Evolutionary conservation across 2,113 vertebrate species (phyloP).

Genomic region (Rhombomys opimus): DNA sequence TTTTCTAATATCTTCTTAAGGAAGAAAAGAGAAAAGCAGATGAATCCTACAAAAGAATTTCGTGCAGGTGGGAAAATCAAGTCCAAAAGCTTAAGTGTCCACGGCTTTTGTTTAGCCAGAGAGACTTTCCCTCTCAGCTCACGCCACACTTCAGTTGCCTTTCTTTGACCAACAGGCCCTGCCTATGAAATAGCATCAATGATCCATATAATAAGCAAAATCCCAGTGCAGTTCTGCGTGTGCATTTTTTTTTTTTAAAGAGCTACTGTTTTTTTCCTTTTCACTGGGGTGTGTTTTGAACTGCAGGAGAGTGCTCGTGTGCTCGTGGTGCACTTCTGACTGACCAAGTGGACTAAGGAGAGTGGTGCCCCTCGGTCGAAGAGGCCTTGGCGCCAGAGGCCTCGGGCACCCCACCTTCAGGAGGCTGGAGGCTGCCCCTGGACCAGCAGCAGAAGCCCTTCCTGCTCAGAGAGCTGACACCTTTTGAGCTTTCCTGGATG

Average conservation of each 20-base stretch:
- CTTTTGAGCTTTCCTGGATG: not conserved
- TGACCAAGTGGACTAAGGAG: not conserved
- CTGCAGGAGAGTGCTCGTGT: not conserved
- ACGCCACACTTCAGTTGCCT: not conserved
- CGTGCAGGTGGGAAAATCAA: not conserved
- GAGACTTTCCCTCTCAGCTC: not conserved
- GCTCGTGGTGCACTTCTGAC: not conserved
- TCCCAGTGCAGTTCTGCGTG: slow-evolving; percentile 1
- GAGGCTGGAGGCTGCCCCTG: not conserved
- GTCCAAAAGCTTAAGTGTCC: not conserved
- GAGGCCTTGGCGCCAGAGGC: not conserved
- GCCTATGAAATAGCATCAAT: slow-evolving; percentile 8
- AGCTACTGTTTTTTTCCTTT: not conserved
- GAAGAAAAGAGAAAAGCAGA: not conserved
- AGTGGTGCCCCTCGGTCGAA: not conserved
- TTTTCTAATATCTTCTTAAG: not conserved
- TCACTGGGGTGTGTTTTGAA: not conserved
- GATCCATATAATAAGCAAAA: slow-evolving; percentile 17
- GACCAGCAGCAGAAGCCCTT: not conserved
- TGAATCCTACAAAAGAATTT: not conserved
- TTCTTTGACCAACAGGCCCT: slow-evolving; percentile 19
- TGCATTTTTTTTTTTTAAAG: not conserved
- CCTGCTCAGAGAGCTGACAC: not conserved
- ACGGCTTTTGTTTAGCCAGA: not conserved
- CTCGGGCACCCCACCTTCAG: not conserved